These are phyloP conservation scores for Peromyscus eremicus DNA, from an alignment of 2,797 vertebrate species.

Conservation along the genomic window DNA sequence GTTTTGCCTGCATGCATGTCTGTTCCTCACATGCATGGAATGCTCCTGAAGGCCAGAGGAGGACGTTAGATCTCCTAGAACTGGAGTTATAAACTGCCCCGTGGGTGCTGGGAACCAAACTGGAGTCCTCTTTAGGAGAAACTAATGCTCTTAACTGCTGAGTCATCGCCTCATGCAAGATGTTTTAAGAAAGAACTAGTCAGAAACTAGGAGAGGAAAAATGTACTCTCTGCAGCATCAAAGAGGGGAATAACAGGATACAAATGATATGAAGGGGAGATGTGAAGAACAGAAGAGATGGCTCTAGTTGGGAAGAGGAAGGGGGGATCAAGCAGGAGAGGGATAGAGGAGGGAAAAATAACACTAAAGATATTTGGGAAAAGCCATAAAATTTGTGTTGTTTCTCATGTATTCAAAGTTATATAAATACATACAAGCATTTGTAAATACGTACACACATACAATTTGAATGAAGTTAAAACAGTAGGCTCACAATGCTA, in stretches of 20 bases:
- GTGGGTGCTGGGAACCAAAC: not conserved
- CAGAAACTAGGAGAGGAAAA: not conserved
- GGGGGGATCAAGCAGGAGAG: not conserved
- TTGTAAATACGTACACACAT: too few relatives aligned
- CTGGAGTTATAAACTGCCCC: not conserved
- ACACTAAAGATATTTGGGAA: not conserved
- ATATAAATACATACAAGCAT: not conserved
- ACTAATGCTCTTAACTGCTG: not conserved
- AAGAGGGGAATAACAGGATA: not conserved
- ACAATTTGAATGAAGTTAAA: not conserved
- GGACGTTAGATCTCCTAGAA: not conserved
- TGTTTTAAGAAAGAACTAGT: not conserved
- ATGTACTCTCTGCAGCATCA: not conserved
- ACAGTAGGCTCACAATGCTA: not conserved
- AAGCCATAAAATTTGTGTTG: not conserved
- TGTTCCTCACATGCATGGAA: too few relatives aligned
- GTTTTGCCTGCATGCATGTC: not conserved
- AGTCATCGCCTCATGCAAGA: not conserved
- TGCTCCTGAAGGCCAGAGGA: not conserved
- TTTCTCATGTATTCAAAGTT: not conserved
- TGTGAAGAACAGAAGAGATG: not conserved
- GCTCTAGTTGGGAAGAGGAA: not conserved
- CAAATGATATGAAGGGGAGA: not conserved
- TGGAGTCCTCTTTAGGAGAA: not conserved
- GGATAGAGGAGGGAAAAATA: not conserved